Evolutionary conservation across 64 coral and sea anemone species (phyloP).

Genomic region (Stylophora pistillata): DNA sequence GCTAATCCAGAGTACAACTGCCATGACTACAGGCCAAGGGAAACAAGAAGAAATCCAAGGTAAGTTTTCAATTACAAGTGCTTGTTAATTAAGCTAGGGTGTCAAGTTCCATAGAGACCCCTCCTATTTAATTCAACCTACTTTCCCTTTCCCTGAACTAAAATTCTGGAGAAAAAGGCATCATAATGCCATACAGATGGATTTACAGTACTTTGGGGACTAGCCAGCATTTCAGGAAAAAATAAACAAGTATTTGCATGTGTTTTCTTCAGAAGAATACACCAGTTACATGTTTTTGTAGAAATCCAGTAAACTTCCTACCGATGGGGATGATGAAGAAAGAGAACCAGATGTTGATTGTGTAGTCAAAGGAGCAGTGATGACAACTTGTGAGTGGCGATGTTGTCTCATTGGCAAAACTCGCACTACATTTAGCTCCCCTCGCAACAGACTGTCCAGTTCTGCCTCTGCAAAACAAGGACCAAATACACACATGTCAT

Average conservation of each 20-base stretch:
- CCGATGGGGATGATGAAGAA: conserved; percentile 17
- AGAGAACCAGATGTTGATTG: conserved; percentile 17
- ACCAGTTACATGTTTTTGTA: too few relatives aligned
- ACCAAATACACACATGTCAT: neutral
- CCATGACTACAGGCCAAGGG: conserved; percentile 5
- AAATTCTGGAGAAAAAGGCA: too few relatives aligned
- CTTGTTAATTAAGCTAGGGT: neutral
- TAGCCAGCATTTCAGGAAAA: too few relatives aligned
- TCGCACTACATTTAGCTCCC: conserved; percentile 42
- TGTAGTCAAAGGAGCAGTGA: conserved; percentile 39
- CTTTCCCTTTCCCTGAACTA: too few relatives aligned
- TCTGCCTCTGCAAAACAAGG: conserved; percentile 41
- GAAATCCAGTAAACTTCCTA: neutral
- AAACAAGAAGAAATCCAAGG: neutral
- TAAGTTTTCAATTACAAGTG: neutral
- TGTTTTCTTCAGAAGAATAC: neutral
- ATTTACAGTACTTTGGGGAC: too few relatives aligned
- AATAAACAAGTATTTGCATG: too few relatives aligned
- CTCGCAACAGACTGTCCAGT: conserved; percentile 57
- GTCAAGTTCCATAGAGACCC: too few relatives aligned
- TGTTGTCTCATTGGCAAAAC: conserved; percentile 56
- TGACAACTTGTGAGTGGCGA: conserved; percentile 64
- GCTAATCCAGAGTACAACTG: conserved; percentile 29
- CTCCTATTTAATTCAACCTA: too few relatives aligned
- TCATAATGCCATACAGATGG: too few relatives aligned